phyloP scores from a whole-genome alignment of 2,113 vertebrate species.

The Malurus alboscapulatus region DNA sequence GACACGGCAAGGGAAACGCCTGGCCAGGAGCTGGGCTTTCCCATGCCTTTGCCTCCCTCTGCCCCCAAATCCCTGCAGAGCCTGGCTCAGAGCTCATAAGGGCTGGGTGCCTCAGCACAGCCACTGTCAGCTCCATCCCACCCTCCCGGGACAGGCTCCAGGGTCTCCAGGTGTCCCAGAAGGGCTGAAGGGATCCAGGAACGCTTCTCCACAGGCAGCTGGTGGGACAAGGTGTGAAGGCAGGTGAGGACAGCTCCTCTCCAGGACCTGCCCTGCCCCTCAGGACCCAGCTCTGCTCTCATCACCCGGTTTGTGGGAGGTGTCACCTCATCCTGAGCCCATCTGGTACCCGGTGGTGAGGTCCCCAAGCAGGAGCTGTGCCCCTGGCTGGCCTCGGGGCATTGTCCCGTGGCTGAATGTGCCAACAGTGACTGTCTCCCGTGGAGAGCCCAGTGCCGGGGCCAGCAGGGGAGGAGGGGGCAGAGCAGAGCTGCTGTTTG shows the following conservation, averaged over 20 bases:
- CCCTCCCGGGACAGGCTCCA: not conserved
- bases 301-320: not conserved
- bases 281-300: not conserved
- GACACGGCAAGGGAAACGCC: not conserved
- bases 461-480: not conserved
- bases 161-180: accelerated
- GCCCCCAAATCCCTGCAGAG: not conserved
- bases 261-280: not conserved
- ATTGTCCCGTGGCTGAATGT: accelerated
- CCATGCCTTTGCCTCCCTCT: not conserved
- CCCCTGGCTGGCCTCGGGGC: not conserved
- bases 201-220: accelerated
- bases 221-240: not conserved
- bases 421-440: not conserved
- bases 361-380: not conserved
- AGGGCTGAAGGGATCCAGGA: not conserved
- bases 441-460: accelerated
- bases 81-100: not conserved
- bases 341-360: accelerated
- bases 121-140: not conserved
- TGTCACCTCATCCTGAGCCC: not conserved
- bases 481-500: not conserved
- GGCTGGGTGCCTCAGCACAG: not conserved
- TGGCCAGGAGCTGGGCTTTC: not conserved
- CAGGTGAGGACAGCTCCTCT: not conserved